These are phyloP conservation scores for Flexamia atlantica DNA, from an alignment of 2,888 invertebrate genomes.

Conservation along the genomic window DNA sequence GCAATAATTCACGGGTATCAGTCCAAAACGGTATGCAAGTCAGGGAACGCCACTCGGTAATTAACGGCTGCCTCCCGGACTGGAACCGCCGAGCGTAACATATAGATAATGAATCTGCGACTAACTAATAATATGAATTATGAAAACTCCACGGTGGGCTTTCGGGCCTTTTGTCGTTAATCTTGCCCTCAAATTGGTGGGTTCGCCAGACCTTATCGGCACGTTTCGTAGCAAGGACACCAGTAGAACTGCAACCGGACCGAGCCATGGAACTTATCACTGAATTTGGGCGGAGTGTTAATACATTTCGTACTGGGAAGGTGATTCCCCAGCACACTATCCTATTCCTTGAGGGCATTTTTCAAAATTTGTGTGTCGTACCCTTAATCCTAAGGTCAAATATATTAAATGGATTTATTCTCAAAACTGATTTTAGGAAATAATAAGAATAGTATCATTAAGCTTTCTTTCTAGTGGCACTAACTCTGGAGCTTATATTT, in stretches of 20 bases:
- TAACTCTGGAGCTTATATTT: too few species aligned
- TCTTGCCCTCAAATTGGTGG: conserved; percentile 21
- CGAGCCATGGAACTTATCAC: conserved; percentile 6
- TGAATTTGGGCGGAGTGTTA: too few species aligned
- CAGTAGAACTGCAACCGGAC: background rate
- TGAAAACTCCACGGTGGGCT: background rate
- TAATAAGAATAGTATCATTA: too few species aligned
- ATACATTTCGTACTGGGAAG: background rate
- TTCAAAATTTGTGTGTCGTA: too few species aligned
- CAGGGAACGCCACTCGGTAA: background rate
- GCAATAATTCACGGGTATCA: background rate
- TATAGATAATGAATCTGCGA: background rate
- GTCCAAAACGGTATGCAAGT: background rate
- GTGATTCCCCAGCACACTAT: too few species aligned
- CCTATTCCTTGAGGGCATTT: too few species aligned
- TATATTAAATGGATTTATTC: too few species aligned
- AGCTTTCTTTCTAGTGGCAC: too few species aligned
- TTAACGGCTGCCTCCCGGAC: background rate
- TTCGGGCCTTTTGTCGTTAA: conserved; percentile 26
- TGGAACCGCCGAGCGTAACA: background rate
- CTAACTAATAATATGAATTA: conserved; percentile 22
- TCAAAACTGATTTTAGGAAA: background rate
- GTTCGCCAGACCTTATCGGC: conserved; percentile 3
- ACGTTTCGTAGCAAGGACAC: conserved; percentile 8
- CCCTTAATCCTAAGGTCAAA: too few species aligned